These are phyloP conservation scores for Hydrochoerus hydrochaeris DNA, from an alignment of 2,113 vertebrate species.

Conservation along the genomic window DNA sequence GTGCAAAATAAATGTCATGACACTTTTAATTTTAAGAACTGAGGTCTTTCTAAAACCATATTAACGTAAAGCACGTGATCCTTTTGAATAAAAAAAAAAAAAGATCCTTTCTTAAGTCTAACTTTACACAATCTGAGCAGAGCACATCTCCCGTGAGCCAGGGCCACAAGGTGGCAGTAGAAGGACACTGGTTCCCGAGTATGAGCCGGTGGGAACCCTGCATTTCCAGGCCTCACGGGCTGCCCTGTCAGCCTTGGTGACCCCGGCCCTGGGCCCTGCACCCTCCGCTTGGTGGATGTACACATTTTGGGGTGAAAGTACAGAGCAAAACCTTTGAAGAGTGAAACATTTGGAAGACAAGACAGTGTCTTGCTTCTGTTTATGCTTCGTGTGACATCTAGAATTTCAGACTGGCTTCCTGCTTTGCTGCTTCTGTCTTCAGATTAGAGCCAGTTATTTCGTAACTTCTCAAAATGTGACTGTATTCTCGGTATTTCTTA, in stretches of 20 bases:
- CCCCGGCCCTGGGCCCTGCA: too few species aligned
- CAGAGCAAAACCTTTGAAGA: not conserved
- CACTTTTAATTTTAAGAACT: constrained; percentile 42
- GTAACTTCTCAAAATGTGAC: constrained; percentile 9
- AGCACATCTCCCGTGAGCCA: fast-evolving
- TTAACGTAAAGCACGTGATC: constrained; percentile 3
- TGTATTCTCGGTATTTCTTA: constrained; percentile 15
- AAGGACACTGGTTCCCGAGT: not conserved
- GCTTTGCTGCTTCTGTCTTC: constrained; percentile 19
- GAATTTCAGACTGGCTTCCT: constrained; percentile 42
- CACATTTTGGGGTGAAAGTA: not conserved
- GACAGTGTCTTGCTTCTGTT: constrained; percentile 11
- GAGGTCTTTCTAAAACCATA: constrained; percentile 52
- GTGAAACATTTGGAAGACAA: not conserved
- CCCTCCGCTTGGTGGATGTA: too few species aligned
- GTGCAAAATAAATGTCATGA: constrained; percentile 62
- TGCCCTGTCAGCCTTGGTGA: not conserved
- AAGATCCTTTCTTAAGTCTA: constrained; percentile 30
- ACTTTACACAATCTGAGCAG: not conserved
- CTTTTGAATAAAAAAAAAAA: constrained; percentile 62
- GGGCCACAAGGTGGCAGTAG: constrained; percentile 61
- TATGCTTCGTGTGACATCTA: not conserved
- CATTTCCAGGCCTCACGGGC: not conserved
- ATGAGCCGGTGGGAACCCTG: not conserved
- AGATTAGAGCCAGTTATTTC: constrained; percentile 15